Evolutionary conservation across 2,797 vertebrate species (phyloP).

Genomic region (Poeciliopsis paucimaculata): DNA sequence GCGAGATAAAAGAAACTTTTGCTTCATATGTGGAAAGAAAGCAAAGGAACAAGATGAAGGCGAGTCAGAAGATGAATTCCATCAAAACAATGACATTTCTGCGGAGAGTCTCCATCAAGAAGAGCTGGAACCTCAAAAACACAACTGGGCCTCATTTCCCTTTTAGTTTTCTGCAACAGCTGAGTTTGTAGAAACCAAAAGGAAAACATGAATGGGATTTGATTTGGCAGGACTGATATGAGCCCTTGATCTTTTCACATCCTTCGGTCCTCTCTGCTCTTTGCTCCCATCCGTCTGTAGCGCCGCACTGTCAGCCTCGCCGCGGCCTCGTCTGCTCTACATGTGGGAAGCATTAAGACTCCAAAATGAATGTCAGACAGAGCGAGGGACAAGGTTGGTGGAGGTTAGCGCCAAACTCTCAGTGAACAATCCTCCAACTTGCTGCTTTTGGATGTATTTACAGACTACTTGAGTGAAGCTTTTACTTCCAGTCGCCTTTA

Average conservation of each 20-base stretch:
- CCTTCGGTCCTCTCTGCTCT: slow-evolving; percentile 16
- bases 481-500: not conserved
- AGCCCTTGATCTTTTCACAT: slow-evolving; percentile 19
- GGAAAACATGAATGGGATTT: slow-evolving; percentile 36
- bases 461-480: not conserved
- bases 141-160: slow-evolving; percentile 30
- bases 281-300: slow-evolving; percentile 30
- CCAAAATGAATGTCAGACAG: slow-evolving; percentile 54
- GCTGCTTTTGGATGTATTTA: slow-evolving; percentile 34
- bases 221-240: slow-evolving; percentile 32
- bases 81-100: slow-evolving; percentile 47
- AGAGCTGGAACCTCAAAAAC: slow-evolving; percentile 31
- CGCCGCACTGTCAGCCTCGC: slow-evolving; percentile 36
- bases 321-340: slow-evolving; percentile 57
- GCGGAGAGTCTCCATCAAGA: slow-evolving; percentile 36
- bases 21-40: slow-evolving; percentile 42
- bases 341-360: slow-evolving; percentile 75
- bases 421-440: slow-evolving; percentile 42
- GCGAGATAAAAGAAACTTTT: slow-evolving; percentile 25
- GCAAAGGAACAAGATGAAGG: slow-evolving; percentile 12
- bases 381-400: slow-evolving; percentile 55
- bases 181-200: slow-evolving; percentile 41
- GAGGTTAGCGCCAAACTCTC: slow-evolving; percentile 54
- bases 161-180: slow-evolving; percentile 28
- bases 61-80: slow-evolving; percentile 42